Evolutionary conservation across 2,797 vertebrate genomes (phyloP).

Genomic region (Micrastur ruficollis): DNA sequence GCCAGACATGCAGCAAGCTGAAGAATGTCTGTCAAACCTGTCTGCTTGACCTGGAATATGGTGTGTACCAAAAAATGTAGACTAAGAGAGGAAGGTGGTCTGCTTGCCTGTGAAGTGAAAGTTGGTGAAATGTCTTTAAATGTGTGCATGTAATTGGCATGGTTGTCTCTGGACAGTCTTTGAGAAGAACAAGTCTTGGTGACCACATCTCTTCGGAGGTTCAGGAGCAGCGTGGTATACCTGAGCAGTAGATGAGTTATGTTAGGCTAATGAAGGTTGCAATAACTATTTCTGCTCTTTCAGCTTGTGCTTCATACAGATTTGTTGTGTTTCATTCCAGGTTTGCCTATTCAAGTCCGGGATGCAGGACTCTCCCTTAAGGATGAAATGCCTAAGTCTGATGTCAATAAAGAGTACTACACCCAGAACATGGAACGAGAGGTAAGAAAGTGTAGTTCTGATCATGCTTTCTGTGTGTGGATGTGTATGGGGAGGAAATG

Average conservation of each 20-base stretch:
- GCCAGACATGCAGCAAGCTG: slow-evolving; percentile 98
- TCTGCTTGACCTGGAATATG: slow-evolving; percentile 93
- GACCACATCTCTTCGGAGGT: neutral
- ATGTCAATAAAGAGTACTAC: slow-evolving; percentile 98
- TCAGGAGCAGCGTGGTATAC: neutral
- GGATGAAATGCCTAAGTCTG: slow-evolving; percentile 95
- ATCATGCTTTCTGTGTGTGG: neutral
- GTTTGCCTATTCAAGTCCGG: slow-evolving; percentile 96
- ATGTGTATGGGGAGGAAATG: neutral
- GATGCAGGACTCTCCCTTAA: slow-evolving; percentile 93
- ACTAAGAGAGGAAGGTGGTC: neutral
- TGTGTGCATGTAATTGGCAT: accelerated
- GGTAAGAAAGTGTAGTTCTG: slow-evolving; percentile 63
- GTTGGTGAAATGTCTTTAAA: neutral
- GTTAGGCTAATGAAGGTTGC: neutral
- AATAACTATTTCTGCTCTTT: neutral
- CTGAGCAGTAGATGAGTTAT: neutral
- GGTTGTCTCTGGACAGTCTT: neutral
- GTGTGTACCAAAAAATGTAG: slow-evolving; percentile 69
- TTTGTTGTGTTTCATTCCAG: slow-evolving; percentile 65
- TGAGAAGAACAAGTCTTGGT: neutral
- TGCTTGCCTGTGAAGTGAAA: neutral
- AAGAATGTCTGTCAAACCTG: slow-evolving; percentile 99
- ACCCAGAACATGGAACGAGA: slow-evolving; percentile 99
- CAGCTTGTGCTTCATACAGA: neutral